phyloP scores from a whole-genome alignment of 2,888 invertebrate genomes.

The Lepidonotus clava region DNA sequence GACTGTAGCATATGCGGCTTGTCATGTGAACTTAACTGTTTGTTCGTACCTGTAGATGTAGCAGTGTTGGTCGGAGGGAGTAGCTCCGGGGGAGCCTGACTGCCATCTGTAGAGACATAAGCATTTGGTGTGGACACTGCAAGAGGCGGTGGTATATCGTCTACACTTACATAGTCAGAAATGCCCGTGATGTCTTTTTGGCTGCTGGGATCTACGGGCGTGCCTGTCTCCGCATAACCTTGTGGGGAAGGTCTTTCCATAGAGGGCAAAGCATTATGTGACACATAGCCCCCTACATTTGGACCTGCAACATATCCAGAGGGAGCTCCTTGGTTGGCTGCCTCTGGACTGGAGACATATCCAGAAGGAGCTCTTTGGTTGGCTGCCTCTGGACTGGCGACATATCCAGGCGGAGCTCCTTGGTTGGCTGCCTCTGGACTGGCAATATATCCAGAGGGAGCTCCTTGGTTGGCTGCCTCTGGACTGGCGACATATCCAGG shows the following conservation, averaged over 20 bases:
- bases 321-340: constrained; percentile 17
- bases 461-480: constrained; percentile 27
- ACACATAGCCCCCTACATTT: too few species aligned
- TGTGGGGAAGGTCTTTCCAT: too few species aligned
- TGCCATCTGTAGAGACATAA: not conserved
- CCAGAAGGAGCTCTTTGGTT: not conserved
- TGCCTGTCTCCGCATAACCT: too few species aligned
- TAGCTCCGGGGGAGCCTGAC: not conserved
- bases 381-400: not conserved
- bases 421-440: constrained; percentile 14
- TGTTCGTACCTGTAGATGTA: not conserved
- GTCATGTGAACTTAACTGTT: not conserved
- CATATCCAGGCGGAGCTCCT: constrained; percentile 14
- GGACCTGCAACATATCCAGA: not conserved
- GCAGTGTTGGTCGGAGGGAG: not conserved
- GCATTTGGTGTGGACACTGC: not conserved
- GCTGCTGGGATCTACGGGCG: too few species aligned
- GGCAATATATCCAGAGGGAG: not conserved
- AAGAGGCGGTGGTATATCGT: not conserved
- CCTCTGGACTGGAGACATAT: constrained; percentile 8
- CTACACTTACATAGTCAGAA: not conserved
- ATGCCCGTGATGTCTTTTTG: too few species aligned
- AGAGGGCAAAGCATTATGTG: too few species aligned
- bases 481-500: not conserved
- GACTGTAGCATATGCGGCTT: not conserved